Evolutionary conservation across 2,888 invertebrate genomes (phyloP).

Genomic region (Coremacera marginata): DNA sequence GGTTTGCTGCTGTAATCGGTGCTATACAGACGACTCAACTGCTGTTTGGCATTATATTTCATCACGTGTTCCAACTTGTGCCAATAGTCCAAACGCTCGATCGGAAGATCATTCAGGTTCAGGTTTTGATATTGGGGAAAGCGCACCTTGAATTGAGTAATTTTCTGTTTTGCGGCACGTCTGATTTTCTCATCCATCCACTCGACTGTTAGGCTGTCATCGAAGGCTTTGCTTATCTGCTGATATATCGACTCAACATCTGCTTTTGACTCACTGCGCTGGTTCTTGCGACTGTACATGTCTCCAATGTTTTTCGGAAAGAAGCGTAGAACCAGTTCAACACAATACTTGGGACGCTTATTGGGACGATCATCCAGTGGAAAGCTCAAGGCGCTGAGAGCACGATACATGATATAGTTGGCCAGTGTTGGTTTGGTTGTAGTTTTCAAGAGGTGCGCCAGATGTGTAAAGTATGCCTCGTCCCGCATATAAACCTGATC

Average conservation of each 20-base stretch:
- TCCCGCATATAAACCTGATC: slow-evolving; percentile 57
- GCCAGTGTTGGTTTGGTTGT: slow-evolving; percentile 55
- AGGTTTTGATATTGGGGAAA: slow-evolving; percentile 56
- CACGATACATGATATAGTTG: slow-evolving; percentile 62
- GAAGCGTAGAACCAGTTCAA: slow-evolving; percentile 52
- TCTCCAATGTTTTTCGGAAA: slow-evolving; percentile 62
- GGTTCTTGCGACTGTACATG: slow-evolving; percentile 55
- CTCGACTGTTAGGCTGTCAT: slow-evolving; percentile 50
- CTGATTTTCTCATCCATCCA: slow-evolving; percentile 61
- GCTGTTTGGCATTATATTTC: slow-evolving; percentile 52
- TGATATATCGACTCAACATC: slow-evolving; percentile 56
- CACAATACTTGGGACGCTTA: slow-evolving; percentile 54
- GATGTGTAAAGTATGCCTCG: slow-evolving; percentile 55
- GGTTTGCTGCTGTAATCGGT: slow-evolving; percentile 41
- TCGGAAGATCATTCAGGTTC: slow-evolving; percentile 49
- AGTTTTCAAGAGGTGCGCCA: slow-evolving; percentile 50
- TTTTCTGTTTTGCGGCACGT: slow-evolving; percentile 52
- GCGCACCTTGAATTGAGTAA: slow-evolving; percentile 50
- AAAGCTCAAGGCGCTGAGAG: slow-evolving; percentile 52
- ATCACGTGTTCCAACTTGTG: slow-evolving; percentile 51
- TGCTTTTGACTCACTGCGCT: slow-evolving; percentile 44
- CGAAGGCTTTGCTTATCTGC: slow-evolving; percentile 54
- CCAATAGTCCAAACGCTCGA: slow-evolving; percentile 57
- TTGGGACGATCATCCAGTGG: slow-evolving; percentile 41
- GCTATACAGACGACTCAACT: slow-evolving; percentile 51